Evolutionary conservation across 2,113 vertebrate species (phyloP).

Genomic region (Megatriorchis doriae): DNA sequence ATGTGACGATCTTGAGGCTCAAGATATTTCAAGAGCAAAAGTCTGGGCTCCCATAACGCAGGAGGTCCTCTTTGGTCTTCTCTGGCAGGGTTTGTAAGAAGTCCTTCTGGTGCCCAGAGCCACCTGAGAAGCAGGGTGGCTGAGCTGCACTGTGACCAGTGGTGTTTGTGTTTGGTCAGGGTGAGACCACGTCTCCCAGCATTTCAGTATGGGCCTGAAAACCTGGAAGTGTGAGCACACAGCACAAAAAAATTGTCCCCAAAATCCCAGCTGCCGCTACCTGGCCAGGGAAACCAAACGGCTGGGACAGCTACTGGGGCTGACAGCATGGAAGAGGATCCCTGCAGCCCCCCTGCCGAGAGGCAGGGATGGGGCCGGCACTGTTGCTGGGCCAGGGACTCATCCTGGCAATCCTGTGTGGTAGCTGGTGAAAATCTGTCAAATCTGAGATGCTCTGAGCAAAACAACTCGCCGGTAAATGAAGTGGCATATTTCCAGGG

Average conservation of each 20-base stretch:
- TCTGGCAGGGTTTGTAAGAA: background rate
- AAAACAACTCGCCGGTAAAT: background rate
- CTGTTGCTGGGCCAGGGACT: background rate
- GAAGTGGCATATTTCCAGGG: conserved; percentile 24
- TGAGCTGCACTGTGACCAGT: background rate
- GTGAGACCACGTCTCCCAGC: accelerated
- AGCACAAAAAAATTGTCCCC: background rate
- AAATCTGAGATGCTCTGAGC: background rate
- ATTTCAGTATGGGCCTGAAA: background rate
- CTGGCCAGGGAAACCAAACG: background rate
- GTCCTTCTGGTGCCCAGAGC: background rate
- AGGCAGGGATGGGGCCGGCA: background rate
- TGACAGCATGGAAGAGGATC: background rate
- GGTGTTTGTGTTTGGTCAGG: background rate
- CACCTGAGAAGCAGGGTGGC: background rate
- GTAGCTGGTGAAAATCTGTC: background rate
- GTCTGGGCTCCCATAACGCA: background rate
- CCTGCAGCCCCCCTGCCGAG: accelerated
- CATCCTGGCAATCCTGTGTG: background rate
- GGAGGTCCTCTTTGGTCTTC: background rate
- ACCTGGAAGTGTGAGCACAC: background rate
- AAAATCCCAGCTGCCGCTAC: background rate
- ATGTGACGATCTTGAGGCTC: background rate
- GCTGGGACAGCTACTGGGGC: background rate
- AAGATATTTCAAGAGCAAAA: background rate